Percentiles rank a stretch among this genome's conserved stretches.
phyloP scores from a whole-genome alignment of 2,113 vertebrate genomes.

The Cryptomyrus ogoouensis region DNA sequence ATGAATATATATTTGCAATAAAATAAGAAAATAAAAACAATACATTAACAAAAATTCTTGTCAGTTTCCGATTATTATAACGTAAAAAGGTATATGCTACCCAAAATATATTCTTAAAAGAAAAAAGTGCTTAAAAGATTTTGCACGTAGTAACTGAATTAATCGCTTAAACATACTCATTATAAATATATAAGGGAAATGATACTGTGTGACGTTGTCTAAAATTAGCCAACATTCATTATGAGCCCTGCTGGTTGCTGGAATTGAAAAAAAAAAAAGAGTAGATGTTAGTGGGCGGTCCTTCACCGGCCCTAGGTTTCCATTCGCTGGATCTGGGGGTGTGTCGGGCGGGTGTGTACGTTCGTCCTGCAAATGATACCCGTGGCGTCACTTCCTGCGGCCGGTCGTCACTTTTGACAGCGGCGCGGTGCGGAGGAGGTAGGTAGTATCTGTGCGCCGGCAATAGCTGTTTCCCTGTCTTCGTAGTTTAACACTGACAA shows the following conservation, averaged over 20 bases:
- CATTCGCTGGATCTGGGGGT: conserved; percentile 57
- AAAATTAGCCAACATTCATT: background rate
- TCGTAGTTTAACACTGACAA: background rate
- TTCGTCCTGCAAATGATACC: conserved; percentile 21
- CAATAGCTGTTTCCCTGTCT: conserved; percentile 34
- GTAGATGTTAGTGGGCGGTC: background rate
- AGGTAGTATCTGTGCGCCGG: conserved; percentile 21
- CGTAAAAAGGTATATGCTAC: background rate
- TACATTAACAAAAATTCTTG: background rate
- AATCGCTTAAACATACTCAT: background rate
- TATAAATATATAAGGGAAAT: background rate
- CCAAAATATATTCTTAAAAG: background rate
- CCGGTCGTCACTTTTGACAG: conserved; percentile 54
- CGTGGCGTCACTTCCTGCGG: conserved; percentile 44
- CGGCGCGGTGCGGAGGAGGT: conserved; percentile 41
- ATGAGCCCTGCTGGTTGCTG: background rate
- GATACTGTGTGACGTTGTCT: background rate
- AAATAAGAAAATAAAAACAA: background rate
- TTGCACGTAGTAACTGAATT: background rate
- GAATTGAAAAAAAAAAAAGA: background rate
- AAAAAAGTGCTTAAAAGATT: background rate
- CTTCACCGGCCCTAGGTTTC: background rate
- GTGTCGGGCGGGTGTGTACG: conserved; percentile 51
- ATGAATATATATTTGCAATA: background rate
- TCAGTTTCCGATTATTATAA: background rate